Conservation (phyloP, 2,888 invertebrate species). For the Lagria hirta region DNA sequence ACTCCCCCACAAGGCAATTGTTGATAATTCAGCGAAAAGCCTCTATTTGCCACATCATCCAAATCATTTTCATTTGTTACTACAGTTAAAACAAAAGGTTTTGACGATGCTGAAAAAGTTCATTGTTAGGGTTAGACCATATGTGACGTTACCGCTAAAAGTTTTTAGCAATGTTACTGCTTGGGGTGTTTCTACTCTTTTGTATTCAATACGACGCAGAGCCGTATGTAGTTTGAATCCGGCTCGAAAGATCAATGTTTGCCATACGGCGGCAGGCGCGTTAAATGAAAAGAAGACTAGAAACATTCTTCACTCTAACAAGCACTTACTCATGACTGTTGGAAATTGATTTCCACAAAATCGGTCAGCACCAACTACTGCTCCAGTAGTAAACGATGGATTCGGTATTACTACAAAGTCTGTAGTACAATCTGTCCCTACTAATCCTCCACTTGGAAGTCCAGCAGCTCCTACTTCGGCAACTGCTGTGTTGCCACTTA, state of each 20-base stretch:
- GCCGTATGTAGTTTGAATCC: too few relatives aligned
- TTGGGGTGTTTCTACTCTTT: too few relatives aligned
- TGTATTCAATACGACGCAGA: too few relatives aligned
- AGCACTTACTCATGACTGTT: conserved; percentile 62
- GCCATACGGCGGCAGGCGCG: too few relatives aligned
- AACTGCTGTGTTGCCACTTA: conserved; percentile 70
- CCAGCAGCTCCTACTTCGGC: conserved; percentile 58
- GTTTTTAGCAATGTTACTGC: too few relatives aligned
- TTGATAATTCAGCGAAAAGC: conserved; percentile 70
- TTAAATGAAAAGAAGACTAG: too few relatives aligned
- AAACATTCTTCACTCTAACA: not conserved
- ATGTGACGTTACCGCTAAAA: too few relatives aligned
- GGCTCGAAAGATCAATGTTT: too few relatives aligned
- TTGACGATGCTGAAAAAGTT: conserved; percentile 59
- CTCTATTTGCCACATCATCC: conserved; percentile 70
- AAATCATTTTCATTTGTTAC: conserved; percentile 67
- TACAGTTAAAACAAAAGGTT: conserved; percentile 74
- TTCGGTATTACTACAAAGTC: conserved; percentile 78
- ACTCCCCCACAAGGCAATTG: conserved; percentile 62
- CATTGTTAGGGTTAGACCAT: too few relatives aligned
- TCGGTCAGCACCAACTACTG: conserved; percentile 61
- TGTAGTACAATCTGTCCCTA: conserved; percentile 63
- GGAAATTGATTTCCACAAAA: conserved; percentile 75
- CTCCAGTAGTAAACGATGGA: conserved; percentile 54
- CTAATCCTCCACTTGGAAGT: conserved; percentile 61